Evolutionary conservation across 2,113 vertebrate species (phyloP).

Genomic region (Campylorhamphus procurvoides): DNA sequence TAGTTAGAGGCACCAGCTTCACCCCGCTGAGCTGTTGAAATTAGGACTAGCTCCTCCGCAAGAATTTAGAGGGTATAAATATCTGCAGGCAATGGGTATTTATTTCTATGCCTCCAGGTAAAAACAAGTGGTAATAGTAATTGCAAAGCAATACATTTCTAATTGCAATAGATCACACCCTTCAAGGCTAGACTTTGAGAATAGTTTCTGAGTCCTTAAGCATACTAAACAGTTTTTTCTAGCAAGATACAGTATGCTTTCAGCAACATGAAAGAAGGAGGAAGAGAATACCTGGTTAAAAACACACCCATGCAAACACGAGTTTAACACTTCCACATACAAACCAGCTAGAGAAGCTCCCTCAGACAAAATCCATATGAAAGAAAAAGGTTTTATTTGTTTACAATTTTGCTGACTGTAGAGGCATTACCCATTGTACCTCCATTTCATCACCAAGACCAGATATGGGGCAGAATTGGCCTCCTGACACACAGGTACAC

Average conservation of each 20-base stretch:
- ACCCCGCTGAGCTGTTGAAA: neutral
- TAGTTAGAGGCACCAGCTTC: neutral
- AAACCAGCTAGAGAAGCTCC: neutral
- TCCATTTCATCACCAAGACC: neutral
- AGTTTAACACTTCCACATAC: neutral
- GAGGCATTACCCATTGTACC: neutral
- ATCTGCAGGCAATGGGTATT: slow-evolving; percentile 52
- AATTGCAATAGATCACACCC: slow-evolving; percentile 58
- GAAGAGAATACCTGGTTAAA: neutral
- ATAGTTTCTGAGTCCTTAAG: slow-evolving; percentile 40
- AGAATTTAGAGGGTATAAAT: slow-evolving; percentile 39
- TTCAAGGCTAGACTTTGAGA: slow-evolving; percentile 43
- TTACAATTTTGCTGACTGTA: neutral
- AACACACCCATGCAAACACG: neutral
- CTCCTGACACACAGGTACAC: neutral
- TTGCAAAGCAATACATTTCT: slow-evolving; percentile 64
- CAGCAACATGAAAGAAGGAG: neutral
- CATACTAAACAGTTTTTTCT: slow-evolving; percentile 50
- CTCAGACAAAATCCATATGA: neutral
- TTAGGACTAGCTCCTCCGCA: neutral
- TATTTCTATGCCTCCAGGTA: slow-evolving; percentile 53
- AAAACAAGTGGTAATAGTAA: slow-evolving; percentile 56
- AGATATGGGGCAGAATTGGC: accelerated
- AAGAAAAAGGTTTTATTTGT: neutral
- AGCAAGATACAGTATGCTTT: neutral